Evolutionary conservation across 2,888 invertebrate species (phyloP).

Genomic region (Andrena flavipes): DNA sequence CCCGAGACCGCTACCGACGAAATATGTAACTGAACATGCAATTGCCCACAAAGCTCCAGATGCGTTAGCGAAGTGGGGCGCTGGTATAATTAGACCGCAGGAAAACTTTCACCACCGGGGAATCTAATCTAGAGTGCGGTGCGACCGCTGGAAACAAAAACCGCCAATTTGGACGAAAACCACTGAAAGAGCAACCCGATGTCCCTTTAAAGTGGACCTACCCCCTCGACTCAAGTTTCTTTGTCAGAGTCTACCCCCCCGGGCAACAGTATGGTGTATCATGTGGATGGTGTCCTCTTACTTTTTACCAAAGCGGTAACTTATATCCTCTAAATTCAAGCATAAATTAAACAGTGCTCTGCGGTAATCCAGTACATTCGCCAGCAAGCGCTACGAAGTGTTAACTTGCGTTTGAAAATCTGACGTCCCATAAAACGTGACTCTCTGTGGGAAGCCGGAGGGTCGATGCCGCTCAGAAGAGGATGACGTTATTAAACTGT

Average conservation of each 20-base stretch:
- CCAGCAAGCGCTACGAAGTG: too few species aligned
- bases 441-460: neutral
- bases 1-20: conserved; percentile 6
- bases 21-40: neutral
- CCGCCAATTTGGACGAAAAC: conserved; percentile 70
- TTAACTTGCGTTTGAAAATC: too few species aligned
- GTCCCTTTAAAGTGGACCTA: conserved; percentile 63
- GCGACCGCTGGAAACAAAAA: conserved; percentile 64
- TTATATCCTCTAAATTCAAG: too few species aligned
- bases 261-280: conserved; percentile 12
- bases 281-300: neutral
- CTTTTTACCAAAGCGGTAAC: too few species aligned
- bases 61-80: neutral
- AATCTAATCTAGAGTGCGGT: conserved; percentile 66
- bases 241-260: neutral
- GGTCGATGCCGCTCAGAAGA: neutral
- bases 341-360: too few species aligned
- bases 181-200: conserved; percentile 58
- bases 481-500: neutral
- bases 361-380: too few species aligned
- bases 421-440: neutral
- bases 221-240: conserved; percentile 6
- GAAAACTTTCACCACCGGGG: conserved; percentile 48
- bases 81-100: conserved; percentile 62
- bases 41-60: conserved; percentile 5